Evolutionary conservation across 2,888 invertebrate genomes (phyloP).

Genomic region (Ptychoptera contaminata): DNA sequence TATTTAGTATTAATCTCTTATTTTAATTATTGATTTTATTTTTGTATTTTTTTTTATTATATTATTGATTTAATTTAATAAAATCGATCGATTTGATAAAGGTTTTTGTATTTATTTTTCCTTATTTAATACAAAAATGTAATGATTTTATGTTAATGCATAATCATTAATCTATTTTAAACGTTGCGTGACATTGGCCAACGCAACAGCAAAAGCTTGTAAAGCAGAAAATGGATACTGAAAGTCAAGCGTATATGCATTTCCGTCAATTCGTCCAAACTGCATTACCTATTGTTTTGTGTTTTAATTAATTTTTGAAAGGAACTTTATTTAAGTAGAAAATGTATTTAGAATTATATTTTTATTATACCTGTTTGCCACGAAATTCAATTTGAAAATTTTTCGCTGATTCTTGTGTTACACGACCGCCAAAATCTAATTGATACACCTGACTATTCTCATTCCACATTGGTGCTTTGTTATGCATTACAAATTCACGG

Average conservation of each 20-base stretch:
- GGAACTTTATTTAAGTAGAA: background rate
- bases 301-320: background rate
- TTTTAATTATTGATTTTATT: no score
- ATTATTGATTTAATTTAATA: no score
- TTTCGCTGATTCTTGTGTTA: constrained; percentile 98
- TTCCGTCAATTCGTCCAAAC: constrained; percentile 96
- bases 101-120: no score
- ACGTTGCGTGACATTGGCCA: constrained; percentile 37
- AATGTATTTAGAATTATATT: background rate
- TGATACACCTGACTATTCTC: constrained; percentile 98
- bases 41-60: no score
- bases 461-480: constrained; percentile 97
- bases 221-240: constrained; percentile 97
- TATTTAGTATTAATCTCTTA: no score
- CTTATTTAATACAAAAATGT: no score
- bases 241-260: constrained; percentile 97
- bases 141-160: no score
- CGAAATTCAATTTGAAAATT: constrained; percentile 98
- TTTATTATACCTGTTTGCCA: constrained; percentile 67
- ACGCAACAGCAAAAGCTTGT: constrained; percentile 95
- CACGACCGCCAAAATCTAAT: constrained; percentile 95
- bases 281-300: constrained; percentile 87
- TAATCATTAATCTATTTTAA: constrained; percentile 25
- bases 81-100: no score
- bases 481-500: constrained; percentile 87